Base-by-base conservation (phyloP, 2,797 vertebrate genomes). In the Brotula barbata region DNA sequence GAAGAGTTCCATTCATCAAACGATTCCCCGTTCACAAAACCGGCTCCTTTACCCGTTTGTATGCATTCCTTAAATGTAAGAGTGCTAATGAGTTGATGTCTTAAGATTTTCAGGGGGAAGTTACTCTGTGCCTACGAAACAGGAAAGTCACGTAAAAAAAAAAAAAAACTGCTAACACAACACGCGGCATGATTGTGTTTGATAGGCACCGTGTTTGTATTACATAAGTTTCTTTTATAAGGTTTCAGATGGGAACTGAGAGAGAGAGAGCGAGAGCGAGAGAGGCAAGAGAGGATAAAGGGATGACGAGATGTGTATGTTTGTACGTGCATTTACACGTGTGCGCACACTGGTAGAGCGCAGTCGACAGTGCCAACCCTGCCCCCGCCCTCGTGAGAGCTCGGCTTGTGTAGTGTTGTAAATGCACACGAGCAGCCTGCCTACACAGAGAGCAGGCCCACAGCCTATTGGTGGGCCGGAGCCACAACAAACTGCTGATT, bases 401-500 rank as follows among this genome's bases (percentile, higher is more conserved):
- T 16, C 8, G 73, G 62, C 77, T 51, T 71, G 41, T 61, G 64
- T 57, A 60, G 52, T 15, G 23, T 10, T 12, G 71, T 80, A 68
- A 68, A 59, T 75, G 76, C 62, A 71, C 36, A 54, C 60, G 16
- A 75, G 71, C 69, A 56, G 58, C 82, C 85, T 78, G 37, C 87
- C 87, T 76, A 89, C 85, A 62, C 85, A 78, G 46, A 63, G 54
- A 39, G 61, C 52, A 64, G 60, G 66, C 31, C 53, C 31, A 10
- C 61, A 73, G 70, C 78, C 74, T 63, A 88, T 88, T 88, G 85
- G 85, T 69, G 25, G 66, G 57, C 42, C 9, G 2, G 3, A 61
- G 70, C 45, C 65, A 87, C 81, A 82, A 82, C 84, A 82, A 85
- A 75, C 74, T 68, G 62, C 77, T 45, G 68, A 89, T 89, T 89